Evolutionary conservation across 2,113 vertebrate species (phyloP).

Genomic region (Phaethornis superciliosus): DNA sequence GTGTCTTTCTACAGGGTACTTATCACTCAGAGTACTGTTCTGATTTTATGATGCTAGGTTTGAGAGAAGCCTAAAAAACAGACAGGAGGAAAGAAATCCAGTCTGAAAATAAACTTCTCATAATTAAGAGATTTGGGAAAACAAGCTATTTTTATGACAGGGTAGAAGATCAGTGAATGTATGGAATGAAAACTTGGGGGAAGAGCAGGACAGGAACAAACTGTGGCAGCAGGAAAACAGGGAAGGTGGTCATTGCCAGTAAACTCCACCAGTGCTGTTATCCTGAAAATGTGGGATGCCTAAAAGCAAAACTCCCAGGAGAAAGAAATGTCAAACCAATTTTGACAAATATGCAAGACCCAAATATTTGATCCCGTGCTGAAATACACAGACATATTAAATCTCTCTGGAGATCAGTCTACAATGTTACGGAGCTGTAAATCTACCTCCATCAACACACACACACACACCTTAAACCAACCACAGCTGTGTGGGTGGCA

Average conservation of each 20-base stretch:
- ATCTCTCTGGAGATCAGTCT: neutral
- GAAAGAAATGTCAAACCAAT: neutral
- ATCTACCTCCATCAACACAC: neutral
- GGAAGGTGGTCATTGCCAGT: neutral
- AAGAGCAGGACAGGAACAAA: neutral
- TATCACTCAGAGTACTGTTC: fast-evolving
- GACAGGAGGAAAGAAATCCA: neutral
- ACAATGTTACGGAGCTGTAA: neutral
- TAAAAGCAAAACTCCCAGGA: neutral
- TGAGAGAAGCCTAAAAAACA: neutral
- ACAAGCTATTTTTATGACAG: neutral
- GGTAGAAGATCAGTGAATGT: neutral
- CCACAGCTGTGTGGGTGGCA: neutral
- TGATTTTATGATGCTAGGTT: neutral
- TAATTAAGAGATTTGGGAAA: neutral
- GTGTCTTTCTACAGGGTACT: neutral
- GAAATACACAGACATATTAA: neutral
- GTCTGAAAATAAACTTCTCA: neutral
- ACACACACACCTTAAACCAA: neutral
- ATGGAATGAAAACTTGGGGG: neutral
- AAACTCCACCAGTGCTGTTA: neutral
- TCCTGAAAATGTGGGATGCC: neutral
- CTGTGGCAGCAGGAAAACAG: neutral
- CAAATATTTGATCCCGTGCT: neutral
- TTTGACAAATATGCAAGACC: neutral